phyloP scores from a whole-genome alignment of 2,797 vertebrate species.

The Paratrypauchen microcephalus region DNA sequence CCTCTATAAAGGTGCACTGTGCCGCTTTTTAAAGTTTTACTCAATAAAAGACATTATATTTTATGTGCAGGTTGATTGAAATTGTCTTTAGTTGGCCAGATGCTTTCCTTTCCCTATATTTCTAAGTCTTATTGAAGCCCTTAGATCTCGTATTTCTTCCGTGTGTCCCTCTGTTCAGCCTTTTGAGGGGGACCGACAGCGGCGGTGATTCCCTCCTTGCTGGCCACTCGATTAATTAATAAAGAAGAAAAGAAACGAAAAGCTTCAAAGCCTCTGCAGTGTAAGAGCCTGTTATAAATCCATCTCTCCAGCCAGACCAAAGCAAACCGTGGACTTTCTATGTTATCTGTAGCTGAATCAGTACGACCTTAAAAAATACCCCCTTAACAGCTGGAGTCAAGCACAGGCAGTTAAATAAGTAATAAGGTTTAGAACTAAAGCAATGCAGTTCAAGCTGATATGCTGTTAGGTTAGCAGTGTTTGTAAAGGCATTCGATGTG shows the following conservation, averaged over 20 bases:
- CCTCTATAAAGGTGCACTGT: no score
- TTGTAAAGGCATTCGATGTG: no score
- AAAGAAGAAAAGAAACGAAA: constrained; percentile 9
- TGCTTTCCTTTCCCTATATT: not conserved
- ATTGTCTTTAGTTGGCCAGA: not conserved
- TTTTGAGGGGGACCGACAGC: not conserved
- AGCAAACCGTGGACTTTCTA: constrained; percentile 7
- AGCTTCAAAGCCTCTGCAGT: constrained; percentile 41
- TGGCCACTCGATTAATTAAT: constrained; percentile 33
- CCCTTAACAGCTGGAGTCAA: constrained; percentile 33
- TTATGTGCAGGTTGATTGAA: no score
- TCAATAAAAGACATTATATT: no score
- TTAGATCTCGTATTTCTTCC: constrained; percentile 14
- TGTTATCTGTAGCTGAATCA: constrained; percentile 33
- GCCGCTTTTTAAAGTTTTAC: no score
- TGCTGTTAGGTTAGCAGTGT: no score
- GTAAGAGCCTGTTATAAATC: constrained; percentile 34
- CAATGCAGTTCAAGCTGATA: not conserved
- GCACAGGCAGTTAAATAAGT: constrained; percentile 25
- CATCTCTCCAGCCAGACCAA: constrained; percentile 23
- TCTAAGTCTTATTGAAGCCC: constrained; percentile 32
- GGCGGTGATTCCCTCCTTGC: constrained; percentile 21
- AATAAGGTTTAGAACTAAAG: not conserved
- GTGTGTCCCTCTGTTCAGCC: constrained; percentile 9
- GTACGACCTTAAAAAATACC: constrained; percentile 34